These are phyloP conservation scores for Myotis planiceps DNA, from an alignment of 2,797 vertebrate species.

Conservation along the genomic window DNA sequence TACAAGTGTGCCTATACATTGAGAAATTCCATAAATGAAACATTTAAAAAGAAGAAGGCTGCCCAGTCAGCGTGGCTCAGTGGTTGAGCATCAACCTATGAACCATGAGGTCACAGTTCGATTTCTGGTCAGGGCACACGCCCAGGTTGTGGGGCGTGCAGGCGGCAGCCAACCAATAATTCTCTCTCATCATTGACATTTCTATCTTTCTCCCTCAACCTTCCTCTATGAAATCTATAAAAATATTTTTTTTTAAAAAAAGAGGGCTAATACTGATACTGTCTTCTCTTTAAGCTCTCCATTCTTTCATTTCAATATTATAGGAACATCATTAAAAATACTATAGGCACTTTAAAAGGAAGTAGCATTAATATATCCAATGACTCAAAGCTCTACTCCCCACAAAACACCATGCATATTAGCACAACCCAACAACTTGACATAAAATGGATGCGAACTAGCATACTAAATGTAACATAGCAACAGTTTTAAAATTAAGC, in stretches of 20 bases:
- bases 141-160: too few relatives aligned
- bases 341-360: background rate
- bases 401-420: background rate
- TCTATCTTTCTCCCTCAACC: too few relatives aligned
- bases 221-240: too few relatives aligned
- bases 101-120: too few relatives aligned
- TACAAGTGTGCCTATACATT: background rate
- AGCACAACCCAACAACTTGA: background rate
- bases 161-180: too few relatives aligned
- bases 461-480: background rate
- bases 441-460: background rate
- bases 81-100: too few relatives aligned
- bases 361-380: background rate
- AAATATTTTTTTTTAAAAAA: background rate
- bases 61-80: too few relatives aligned
- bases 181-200: too few relatives aligned
- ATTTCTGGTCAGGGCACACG: too few relatives aligned
- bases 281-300: background rate
- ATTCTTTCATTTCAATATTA: background rate
- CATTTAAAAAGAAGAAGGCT: background rate
- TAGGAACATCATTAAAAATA: background rate
- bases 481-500: background rate
- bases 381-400: background rate
- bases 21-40: background rate
- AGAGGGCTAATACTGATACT: background rate